phyloP scores from a whole-genome alignment of 2,113 vertebrate species.

The Saguinus imperator region DNA sequence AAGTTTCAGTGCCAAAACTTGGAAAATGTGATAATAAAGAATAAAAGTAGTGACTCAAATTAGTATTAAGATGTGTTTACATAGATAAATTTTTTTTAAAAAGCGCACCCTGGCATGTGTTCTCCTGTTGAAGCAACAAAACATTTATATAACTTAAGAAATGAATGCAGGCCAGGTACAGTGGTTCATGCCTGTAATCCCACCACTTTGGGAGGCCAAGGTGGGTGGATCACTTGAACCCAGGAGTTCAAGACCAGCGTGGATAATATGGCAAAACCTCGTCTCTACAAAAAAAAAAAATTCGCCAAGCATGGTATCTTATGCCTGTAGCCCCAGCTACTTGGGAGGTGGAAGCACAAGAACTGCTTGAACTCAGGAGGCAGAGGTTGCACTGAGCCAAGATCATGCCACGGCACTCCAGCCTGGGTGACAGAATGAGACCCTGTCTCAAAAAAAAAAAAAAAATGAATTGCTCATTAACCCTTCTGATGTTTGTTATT shows the following conservation, averaged over 20 bases:
- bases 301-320: not conserved
- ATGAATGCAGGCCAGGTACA: not conserved
- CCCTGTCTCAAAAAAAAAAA: not conserved
- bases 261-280: not conserved
- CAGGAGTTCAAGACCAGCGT: not conserved
- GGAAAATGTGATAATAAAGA: slow-evolving; percentile 65
- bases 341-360: not conserved
- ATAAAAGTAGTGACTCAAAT: slow-evolving; percentile 58
- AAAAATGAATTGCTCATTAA: not conserved
- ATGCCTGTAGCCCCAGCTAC: not conserved
- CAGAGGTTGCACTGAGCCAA: not conserved
- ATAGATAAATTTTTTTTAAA: not conserved
- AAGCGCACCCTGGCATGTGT: not conserved
- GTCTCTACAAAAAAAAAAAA: not conserved
- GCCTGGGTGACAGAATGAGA: not conserved
- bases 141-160: slow-evolving; percentile 50
- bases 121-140: slow-evolving; percentile 26
- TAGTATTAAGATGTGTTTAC: slow-evolving; percentile 5
- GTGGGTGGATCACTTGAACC: not conserved
- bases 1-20: slow-evolving; percentile 48
- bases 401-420: not conserved
- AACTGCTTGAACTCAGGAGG: not conserved
- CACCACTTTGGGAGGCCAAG: not conserved
- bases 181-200: not conserved
- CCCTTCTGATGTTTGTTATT: not conserved